These are phyloP conservation scores for Burhinus oedicnemus DNA, from an alignment of 2,113 vertebrate species.

Conservation along the genomic window DNA sequence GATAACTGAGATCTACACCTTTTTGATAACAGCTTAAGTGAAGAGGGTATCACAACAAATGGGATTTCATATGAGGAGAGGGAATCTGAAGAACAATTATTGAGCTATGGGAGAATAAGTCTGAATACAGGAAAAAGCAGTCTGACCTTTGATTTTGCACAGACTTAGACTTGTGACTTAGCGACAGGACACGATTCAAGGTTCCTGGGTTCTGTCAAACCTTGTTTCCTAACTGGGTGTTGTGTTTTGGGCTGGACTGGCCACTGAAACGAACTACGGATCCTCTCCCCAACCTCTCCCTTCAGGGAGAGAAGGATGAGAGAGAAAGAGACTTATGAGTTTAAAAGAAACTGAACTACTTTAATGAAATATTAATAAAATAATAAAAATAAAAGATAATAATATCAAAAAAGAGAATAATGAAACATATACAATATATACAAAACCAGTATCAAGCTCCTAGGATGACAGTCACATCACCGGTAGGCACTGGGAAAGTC, in stretches of 20 bases:
- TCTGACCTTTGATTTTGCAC: neutral
- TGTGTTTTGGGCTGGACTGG: neutral
- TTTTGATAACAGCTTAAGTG: neutral
- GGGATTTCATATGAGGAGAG: neutral
- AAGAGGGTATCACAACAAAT: neutral
- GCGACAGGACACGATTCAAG: neutral
- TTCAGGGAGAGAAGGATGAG: neutral
- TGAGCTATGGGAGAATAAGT: neutral
- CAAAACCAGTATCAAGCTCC: neutral
- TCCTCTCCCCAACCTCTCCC: neutral
- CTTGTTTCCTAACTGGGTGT: neutral
- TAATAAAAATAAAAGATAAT: neutral
- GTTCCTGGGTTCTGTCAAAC: neutral
- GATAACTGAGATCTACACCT: neutral
- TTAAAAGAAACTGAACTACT: neutral
- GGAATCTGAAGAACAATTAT: neutral
- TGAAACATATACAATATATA: neutral
- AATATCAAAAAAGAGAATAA: neutral
- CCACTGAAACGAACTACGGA: neutral
- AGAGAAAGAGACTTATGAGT: neutral
- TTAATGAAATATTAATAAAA: neutral
- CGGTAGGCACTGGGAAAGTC: neutral
- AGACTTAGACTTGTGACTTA: neutral
- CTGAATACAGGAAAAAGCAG: neutral
- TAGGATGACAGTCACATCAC: neutral